phyloP scores from a whole-genome alignment of 1,140 invertebrate species.

The Aricia agestis region DNA sequence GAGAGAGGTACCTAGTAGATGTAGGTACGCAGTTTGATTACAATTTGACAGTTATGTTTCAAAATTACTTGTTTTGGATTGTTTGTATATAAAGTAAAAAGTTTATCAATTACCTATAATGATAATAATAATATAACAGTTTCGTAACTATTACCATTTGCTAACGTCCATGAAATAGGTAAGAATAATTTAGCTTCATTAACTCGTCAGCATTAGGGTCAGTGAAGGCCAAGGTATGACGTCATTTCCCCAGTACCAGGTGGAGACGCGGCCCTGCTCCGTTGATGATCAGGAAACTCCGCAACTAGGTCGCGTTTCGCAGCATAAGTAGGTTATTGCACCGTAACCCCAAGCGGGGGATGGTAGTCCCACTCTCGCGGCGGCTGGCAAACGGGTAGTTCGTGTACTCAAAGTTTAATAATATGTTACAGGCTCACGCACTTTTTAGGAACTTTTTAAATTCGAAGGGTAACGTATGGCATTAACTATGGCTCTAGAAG shows the following conservation, averaged over 20 bases:
- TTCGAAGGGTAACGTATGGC: slow-evolving; percentile 53
- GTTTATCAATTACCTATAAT: not conserved
- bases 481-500: slow-evolving; percentile 67
- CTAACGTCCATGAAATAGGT: slow-evolving; percentile 38
- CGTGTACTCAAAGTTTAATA: slow-evolving; percentile 18
- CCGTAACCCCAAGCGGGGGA: slow-evolving; percentile 42
- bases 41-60: not conserved
- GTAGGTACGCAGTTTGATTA: no score
- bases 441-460: slow-evolving; percentile 49
- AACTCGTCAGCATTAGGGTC: slow-evolving; percentile 57
- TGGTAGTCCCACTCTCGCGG: slow-evolving; percentile 36
- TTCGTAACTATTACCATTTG: not conserved
- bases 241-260: slow-evolving; percentile 69
- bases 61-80: not conserved
- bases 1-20: no score
- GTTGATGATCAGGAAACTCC: slow-evolving; percentile 59
- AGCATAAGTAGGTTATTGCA: slow-evolving; percentile 76
- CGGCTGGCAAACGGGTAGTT: not conserved
- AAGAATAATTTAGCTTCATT: slow-evolving; percentile 60
- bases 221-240: slow-evolving; percentile 53
- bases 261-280: slow-evolving; percentile 59
- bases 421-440: slow-evolving; percentile 38
- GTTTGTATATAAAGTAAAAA: not conserved
- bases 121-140: not conserved
- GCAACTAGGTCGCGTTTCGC: slow-evolving; percentile 61